Base-by-base conservation (phyloP, 2,113 vertebrate species). In the Galeopterus variegatus region DNA sequence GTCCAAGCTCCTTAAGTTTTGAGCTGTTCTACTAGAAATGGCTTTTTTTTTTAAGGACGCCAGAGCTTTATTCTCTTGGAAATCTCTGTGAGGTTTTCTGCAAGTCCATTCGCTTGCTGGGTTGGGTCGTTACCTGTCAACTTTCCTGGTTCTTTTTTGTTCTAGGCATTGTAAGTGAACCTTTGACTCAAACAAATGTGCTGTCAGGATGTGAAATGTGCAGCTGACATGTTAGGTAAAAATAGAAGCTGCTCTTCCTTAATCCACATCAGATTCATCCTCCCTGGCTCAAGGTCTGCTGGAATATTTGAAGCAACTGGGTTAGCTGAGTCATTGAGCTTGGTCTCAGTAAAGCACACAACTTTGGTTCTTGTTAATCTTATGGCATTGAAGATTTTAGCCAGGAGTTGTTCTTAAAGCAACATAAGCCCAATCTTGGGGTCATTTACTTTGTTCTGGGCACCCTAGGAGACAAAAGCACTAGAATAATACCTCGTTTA, bases 171-270 rank as follows among this genome's bases (percentile, higher is more conserved):
- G 54, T 77, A 88, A 94, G 48, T 92, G 90, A 90, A 96, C 56
- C 69, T 95, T 90, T 87, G 52, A 72, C 24, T 64, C 48, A 95
- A 87, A 54, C 84, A 88, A 56, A 64, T 84, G 70, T 73, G 83
- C 64, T 65, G 28, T 92, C 70, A 82, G 81, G 67, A 77, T 88
- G 72, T 56, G 73, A 79, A 72, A 77, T 62, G 48, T 36, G 21
- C 58, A 75, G 73, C 58, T 88, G 75, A 69, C 80, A 70, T 52
- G 58, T 64, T 45, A 72, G 69, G 58, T 94, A 81, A 96, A 97
- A 96, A 81, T n/a, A 96, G 94, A 81, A 87, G 54, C 41, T 52
- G 19, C 8, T 62, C 28, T 88, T 95, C 56, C 92, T 70, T 76
- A 79, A 72, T 94, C n/a, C 50, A 60, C 62, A 77, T 33, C 76